Base-by-base conservation (phyloP, 2,797 vertebrate species). In the Hydrolagus colliei region DNA sequence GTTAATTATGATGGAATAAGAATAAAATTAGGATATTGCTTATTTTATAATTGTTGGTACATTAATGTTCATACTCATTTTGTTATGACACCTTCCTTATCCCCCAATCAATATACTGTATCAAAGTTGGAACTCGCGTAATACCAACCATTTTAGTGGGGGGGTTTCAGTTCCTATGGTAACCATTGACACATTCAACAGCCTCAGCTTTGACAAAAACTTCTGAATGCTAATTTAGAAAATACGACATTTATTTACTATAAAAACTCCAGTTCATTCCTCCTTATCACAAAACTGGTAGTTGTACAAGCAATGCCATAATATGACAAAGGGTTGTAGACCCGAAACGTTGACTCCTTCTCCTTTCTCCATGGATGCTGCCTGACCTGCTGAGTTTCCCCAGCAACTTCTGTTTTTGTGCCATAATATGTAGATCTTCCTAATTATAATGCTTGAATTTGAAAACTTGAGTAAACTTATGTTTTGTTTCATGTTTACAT, bases 401-500 rank as follows among this genome's bases (percentile, higher is more conserved):
- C 1, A 27, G 27, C 27, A 27, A 27, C 27, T 27, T 27, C 27
- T 27, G 27, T 27, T 27, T 27, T 27, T 27, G 27, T 27, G 27
- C 27, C 27, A 27, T 27, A 79, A 27, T 10, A 73, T 11, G n/a
- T 62, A 22, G n/a, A 78, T 63, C 22, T 78, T 27, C 62, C 7
- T 63, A 63, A 79, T 22, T 5, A 22, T 27, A 5, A 63, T 52
- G 3, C 41, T 52, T 52, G 41, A 52, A 52, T 52, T 52, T 52
- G 41, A 52, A 52, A 52, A 52, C 41, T 52, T 52, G 41, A 52
- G 41, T 52, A 52, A 52, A 52, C 41, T 52, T 52, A 20, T 11
- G 27, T 73, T 73, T 62, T 79, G 73, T 75, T 75, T 77, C 61
- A 77, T 20, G 61, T 11, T 77, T 61, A n/a, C 75, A 77, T 59